Percentiles rank a stretch among this genome's conserved stretches.
Conservation (phyloP, 2,113 vertebrate genomes). For the Corythaixoides concolor region DNA sequence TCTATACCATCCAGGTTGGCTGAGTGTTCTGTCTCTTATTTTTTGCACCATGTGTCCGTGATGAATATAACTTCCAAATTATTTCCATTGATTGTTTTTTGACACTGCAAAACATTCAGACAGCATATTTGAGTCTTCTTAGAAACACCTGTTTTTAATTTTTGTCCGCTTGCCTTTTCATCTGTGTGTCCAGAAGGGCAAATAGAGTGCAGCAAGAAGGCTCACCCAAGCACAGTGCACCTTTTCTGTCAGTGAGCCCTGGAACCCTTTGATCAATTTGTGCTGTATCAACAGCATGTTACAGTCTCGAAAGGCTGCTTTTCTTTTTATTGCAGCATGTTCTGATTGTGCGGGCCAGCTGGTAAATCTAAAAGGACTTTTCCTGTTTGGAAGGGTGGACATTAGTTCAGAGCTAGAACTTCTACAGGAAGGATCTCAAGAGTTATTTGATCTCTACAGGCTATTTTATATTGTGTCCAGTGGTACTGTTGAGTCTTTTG, state of each 20-base stretch:
- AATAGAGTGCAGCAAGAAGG: background rate
- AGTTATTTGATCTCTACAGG: background rate
- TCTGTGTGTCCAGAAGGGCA: background rate
- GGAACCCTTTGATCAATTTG: background rate
- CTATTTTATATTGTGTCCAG: background rate
- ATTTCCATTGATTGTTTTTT: background rate
- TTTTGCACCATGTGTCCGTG: background rate
- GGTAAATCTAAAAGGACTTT: background rate
- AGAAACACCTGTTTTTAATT: background rate
- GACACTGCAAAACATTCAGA: background rate
- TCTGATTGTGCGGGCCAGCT: background rate
- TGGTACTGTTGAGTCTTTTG: background rate
- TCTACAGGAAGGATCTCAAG: background rate
- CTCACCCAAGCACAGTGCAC: background rate
- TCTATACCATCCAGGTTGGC: conserved; percentile 90
- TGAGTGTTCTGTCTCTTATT: background rate
- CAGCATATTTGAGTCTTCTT: background rate
- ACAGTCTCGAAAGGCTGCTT: background rate
- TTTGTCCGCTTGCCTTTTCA: background rate
- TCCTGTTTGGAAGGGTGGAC: background rate
- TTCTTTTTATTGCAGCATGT: background rate
- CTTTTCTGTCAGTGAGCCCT: background rate
- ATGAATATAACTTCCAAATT: background rate
- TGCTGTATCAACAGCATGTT: background rate
- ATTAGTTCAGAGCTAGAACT: background rate